Evolutionary conservation across 2,888 invertebrate species (phyloP), one percentile per base, ranked within the genome.

Genomic region (Xestia xanthographa): DNA sequence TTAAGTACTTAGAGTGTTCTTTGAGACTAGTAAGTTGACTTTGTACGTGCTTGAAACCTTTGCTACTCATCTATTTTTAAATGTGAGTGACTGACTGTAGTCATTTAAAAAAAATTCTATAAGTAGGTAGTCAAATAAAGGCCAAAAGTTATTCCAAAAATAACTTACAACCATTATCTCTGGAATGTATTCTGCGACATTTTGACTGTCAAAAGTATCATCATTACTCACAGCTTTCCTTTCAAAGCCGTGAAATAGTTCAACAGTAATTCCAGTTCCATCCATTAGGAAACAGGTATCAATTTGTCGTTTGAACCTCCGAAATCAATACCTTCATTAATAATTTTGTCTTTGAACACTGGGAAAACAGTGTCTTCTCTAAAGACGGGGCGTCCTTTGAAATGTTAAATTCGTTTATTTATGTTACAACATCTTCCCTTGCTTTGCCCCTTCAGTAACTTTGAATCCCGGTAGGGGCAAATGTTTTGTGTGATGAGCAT

Each of bases 261-360:
- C 66, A 72, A 43, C 50, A 66, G 56, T 48, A 48, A 48, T 34
- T 70, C 38, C 69, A 62, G 34, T 50, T 65, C 29, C 67, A 62
- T 72, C 76, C 79, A 81, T 88, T 85, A 83, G 48, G 60, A 83
- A 85, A 82, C 79, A 80, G 75, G 76, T 86, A 86, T 81, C 82
- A 86, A 82, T 80, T 86, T 87, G 80, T 81, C 78, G 53, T 74
- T 80, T 73, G 74, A 69, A 74, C 77, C 75, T 68, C 34, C 58
- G 83, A 75, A 87, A 86, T 85, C 88, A 85, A 89, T 86, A 87
- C 78, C 79, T 76, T 86, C 88, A 84, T 87, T 86, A 89, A 81
- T 82, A 87, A 87, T 82, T 84, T 86, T 50, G 69, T 73, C 82
- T 82, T 85, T 87, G 82, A 83, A 68, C 41, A n/a, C 62, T 60